These are phyloP conservation scores for Aerospiza tachiro DNA, from an alignment of 2,797 vertebrate genomes.

Conservation along the genomic window DNA sequence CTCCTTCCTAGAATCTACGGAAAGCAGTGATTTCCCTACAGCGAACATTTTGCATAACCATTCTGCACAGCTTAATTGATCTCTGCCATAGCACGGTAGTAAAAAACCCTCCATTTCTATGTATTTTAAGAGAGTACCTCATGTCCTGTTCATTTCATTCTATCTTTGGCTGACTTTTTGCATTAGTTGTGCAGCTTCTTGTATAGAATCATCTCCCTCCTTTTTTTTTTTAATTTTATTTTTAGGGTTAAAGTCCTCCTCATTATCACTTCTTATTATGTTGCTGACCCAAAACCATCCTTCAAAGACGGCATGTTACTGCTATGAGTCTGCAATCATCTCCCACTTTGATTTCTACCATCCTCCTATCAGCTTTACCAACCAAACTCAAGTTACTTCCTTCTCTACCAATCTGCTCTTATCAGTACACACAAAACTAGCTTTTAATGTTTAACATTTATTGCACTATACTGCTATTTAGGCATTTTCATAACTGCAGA, in stretches of 20 bases:
- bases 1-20: not conserved
- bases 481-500: not conserved
- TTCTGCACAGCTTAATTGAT: not conserved
- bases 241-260: not conserved
- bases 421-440: not conserved
- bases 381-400: not conserved
- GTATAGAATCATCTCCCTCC: not conserved
- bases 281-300: not conserved
- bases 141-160: not conserved
- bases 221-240: not conserved
- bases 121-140: not conserved
- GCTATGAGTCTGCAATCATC: not conserved
- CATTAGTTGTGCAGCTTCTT: not conserved
- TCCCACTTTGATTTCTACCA: not conserved
- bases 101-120: not conserved
- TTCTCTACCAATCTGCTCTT: not conserved
- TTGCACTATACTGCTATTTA: not conserved
- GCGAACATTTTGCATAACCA: not conserved
- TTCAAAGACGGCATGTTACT: not conserved
- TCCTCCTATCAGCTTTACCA: not conserved
- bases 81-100: not conserved
- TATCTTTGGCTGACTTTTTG: not conserved
- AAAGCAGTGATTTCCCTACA: not conserved
- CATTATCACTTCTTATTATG: not conserved
- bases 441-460: slow-evolving; percentile 10